Conservation (phyloP, 2,888 invertebrate genomes). For the Eupithecia dodoneata region DNA sequence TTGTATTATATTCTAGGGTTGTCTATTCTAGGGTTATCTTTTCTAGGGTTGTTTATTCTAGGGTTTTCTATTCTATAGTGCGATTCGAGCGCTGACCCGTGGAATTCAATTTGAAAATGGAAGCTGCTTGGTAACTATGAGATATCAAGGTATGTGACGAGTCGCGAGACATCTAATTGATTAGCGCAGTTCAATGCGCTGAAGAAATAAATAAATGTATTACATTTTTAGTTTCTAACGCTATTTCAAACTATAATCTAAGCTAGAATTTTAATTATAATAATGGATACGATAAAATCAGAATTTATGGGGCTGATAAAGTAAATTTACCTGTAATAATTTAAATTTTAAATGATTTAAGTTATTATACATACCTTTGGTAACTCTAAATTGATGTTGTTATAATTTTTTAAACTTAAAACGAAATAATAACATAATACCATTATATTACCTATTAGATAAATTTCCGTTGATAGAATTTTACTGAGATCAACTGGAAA, state of each 20-base stretch:
- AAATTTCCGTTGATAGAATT: no score
- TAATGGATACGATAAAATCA: not conserved
- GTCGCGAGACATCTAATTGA: slow-evolving; percentile 23
- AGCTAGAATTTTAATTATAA: not conserved
- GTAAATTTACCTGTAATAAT: no score
- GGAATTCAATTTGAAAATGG: slow-evolving; percentile 53
- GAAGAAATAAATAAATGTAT: not conserved
- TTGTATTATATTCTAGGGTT: slow-evolving; percentile 41
- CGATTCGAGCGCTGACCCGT: slow-evolving; percentile 32
- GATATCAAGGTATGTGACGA: slow-evolving; percentile 20
- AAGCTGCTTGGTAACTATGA: slow-evolving; percentile 35
- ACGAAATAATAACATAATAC: no score
- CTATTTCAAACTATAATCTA: not conserved
- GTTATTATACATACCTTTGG: no score
- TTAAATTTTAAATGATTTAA: no score
- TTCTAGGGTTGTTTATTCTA: no score
- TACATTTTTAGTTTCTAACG: not conserved
- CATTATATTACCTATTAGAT: no score
- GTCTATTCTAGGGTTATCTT: no score
- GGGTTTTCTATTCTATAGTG: slow-evolving; percentile 39
- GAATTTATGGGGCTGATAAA: no score
- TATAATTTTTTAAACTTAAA: no score
- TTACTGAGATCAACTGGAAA: no score
- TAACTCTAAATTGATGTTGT: not conserved
- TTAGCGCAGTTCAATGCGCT: slow-evolving; percentile 19